A percentile compares a stretch with the other conserved stretches of the same genome.
phyloP scores from a whole-genome alignment of 2,888 invertebrate genomes.

The Luperina testacea region DNA sequence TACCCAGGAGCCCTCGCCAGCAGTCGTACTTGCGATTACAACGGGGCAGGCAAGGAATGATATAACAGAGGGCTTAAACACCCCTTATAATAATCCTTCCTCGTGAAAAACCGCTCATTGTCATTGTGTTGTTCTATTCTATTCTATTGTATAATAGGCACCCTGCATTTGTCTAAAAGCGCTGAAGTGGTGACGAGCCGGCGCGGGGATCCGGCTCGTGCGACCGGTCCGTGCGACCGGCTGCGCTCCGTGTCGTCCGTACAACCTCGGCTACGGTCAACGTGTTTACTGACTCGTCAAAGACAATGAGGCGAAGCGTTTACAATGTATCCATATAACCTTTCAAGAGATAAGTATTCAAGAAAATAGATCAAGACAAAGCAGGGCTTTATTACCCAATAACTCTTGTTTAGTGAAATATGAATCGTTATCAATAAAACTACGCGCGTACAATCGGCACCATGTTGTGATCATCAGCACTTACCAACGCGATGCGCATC shows the following conservation, averaged over 20 bases:
- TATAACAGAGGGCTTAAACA: background rate
- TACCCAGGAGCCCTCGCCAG: background rate
- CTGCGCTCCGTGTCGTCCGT: background rate
- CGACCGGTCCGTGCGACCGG: background rate
- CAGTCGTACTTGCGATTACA: background rate
- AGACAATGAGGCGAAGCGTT: slow-evolving; percentile 4
- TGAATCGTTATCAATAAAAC: background rate
- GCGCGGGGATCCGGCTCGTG: background rate
- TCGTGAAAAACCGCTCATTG: background rate
- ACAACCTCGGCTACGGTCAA: slow-evolving; percentile 7
- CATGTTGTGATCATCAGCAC: slow-evolving; percentile 5
- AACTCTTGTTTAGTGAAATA: slow-evolving; percentile 17
- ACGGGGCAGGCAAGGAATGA: background rate
- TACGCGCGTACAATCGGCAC: background rate
- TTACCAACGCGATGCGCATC: slow-evolving; percentile 9
- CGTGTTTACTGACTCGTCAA: slow-evolving; percentile 9
- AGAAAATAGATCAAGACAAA: background rate
- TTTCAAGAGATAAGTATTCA: slow-evolving; percentile 4
- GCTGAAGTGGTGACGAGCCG: background rate
- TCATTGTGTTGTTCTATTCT: no score
- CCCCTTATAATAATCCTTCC: background rate
- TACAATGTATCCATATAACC: background rate
- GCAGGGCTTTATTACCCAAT: background rate
- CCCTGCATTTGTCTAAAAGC: background rate
- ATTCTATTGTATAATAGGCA: background rate